Evolutionary conservation across 2,113 vertebrate genomes (phyloP), one percentile per base, ranked within the genome.

Genomic region (Burhinus oedicnemus): DNA sequence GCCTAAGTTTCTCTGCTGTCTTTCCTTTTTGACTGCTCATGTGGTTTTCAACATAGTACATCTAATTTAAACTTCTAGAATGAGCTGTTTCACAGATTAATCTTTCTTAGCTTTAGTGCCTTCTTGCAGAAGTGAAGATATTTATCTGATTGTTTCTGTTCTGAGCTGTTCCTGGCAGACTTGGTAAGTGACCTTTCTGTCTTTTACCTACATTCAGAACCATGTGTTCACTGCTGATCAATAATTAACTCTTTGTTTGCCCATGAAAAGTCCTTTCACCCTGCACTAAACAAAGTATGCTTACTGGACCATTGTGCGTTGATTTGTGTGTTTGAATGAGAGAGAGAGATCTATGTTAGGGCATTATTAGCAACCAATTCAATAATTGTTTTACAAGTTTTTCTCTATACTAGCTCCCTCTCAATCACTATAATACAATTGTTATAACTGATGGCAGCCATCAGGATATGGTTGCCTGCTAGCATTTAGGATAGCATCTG

Each of bases 191-290:
- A 12, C 42, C 34, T 32, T 10, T 52, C 60, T 80, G 25, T 68
- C 32, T 95, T 93, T 81, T 83, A 77, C 77, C 77, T 64, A 1
- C 36, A 45, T 95, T 95, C 34, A 68, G 72, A 68, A 40, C 25
- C 9, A 16, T 6, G 9, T 92, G 69, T 66, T 93, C 79, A 6
- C 44, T 96, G 71, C 40, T 47, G 68, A 82, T 93, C 95, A 97
- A 95, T 97, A 95, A 96, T 96, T 97, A 97, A 95, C 94, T 96
- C 94, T 60, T 92, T 96, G 87, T 96, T 97, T 97, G 88, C 47
- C 76, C 14, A 21, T 47, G 64, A 34, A 34, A 91, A 83, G 74
- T 68, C 54, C 80, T 27, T 86, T 69, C 52, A 65, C 32, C 87
- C 77, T 77, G 32, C 26, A 10, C n/a, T 62, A 77, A 94, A 40